Evolutionary conservation across 2,113 vertebrate genomes (phyloP).

Genomic region (Ailuropoda melanoleuca): DNA sequence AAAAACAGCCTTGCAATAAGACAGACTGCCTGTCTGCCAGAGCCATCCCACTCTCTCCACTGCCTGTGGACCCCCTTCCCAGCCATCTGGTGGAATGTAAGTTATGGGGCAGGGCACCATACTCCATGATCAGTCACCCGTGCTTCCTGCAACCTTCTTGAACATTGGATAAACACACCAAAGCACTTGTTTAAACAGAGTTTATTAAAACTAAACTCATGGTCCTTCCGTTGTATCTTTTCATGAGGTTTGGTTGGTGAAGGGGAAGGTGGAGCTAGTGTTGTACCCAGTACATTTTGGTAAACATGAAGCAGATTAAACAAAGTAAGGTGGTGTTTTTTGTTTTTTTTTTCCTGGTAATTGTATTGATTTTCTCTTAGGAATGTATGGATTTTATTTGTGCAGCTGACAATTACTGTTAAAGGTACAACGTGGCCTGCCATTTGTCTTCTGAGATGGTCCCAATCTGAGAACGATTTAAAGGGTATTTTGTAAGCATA

Average conservation of each 20-base stretch:
- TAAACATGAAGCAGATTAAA: slow-evolving; percentile 29
- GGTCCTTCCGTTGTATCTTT: neutral
- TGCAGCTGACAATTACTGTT: neutral
- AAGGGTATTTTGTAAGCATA: neutral
- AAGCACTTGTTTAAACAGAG: slow-evolving; percentile 74
- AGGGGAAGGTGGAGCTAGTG: neutral
- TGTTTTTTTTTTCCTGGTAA: neutral
- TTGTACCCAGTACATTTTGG: neutral
- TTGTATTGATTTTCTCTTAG: neutral
- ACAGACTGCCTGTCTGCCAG: neutral
- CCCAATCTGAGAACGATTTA: neutral
- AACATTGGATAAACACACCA: slow-evolving; percentile 53
- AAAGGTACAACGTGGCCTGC: neutral
- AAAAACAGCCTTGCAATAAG: neutral
- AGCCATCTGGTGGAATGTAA: slow-evolving; percentile 42
- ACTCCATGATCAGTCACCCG: slow-evolving; percentile 59
- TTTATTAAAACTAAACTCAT: neutral
- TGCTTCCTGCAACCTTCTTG: slow-evolving; percentile 62
- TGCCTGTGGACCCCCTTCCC: neutral
- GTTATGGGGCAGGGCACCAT: neutral
- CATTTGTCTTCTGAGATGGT: neutral
- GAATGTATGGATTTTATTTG: slow-evolving; percentile 30
- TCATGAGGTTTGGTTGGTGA: neutral
- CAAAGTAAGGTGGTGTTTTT: neutral
- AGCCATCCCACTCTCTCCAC: neutral